Percentiles rank a stretch among this genome's conserved stretches.
Conservation (phyloP, 2,113 vertebrate genomes). For the Xenopus laevis region DNA sequence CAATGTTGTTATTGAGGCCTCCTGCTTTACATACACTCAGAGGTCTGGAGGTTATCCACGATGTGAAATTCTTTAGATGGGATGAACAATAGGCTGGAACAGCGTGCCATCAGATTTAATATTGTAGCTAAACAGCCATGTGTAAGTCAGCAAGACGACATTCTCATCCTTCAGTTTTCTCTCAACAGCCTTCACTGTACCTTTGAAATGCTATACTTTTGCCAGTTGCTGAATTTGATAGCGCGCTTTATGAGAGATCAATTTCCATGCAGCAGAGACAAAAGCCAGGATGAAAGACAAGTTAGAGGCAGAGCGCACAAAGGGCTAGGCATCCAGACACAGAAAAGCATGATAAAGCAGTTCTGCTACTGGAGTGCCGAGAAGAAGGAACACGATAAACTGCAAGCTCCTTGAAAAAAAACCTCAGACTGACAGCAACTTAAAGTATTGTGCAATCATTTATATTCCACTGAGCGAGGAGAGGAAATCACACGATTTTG, state of each 20-base stretch:
- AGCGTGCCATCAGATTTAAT: constrained; percentile 61
- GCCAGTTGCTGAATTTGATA: constrained; percentile 62
- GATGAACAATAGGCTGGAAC: constrained; percentile 60
- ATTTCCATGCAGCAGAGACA: constrained; percentile 62
- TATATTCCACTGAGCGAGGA: not conserved
- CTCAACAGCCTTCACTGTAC: constrained; percentile 48
- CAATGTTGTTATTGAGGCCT: constrained; percentile 66
- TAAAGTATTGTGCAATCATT: constrained; percentile 3
- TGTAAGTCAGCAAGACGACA: constrained; percentile 46
- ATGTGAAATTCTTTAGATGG: constrained; percentile 69
- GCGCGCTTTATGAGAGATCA: constrained; percentile 60
- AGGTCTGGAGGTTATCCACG: constrained; percentile 76
- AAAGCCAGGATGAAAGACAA: constrained; percentile 55
- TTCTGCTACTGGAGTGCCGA: constrained; percentile 11
- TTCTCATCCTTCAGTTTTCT: constrained; percentile 42
- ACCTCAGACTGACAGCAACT: not conserved
- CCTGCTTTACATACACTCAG: constrained; percentile 77
- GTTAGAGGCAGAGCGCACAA: constrained; percentile 41
- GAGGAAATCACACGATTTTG: not conserved
- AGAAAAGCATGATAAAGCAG: constrained; percentile 39
- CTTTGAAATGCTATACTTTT: constrained; percentile 63
- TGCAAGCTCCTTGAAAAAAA: constrained; percentile 29
- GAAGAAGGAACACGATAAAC: constrained; percentile 26
- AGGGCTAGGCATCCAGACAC: constrained; percentile 35
- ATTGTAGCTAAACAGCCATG: constrained; percentile 60